Evolutionary conservation across 2,797 vertebrate species (phyloP), one percentile per base, ranked within the genome.

Genomic region (Sebastes itinus): DNA sequence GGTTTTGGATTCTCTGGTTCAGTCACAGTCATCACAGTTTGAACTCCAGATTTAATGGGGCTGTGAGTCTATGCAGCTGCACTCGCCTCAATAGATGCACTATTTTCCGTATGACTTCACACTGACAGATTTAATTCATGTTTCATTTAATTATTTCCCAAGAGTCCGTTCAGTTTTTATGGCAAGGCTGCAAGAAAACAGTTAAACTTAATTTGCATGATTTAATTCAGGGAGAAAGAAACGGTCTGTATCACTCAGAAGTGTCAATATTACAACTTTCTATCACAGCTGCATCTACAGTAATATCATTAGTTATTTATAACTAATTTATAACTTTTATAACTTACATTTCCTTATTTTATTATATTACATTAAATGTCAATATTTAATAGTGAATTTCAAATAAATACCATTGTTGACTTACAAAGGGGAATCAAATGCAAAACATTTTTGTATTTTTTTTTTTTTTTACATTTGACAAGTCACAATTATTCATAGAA

Each of bases 81-180:
- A 54, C 22, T 55, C 14, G 72, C 71, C 54, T 76, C 54, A 58
- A 32, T 28, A 33, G 25, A 60, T 5, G 7, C 54, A 16, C 3
- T 22, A 13, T 72, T 82, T 81, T 80, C 52, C 62, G 72, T 68
- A 14, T 75, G 74, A 82, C 63, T 74, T 75, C 58, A 75, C 70
- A 54, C 14, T 35, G 33, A 49, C 28, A 46, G 13, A 77, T 54
- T 35, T 60, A 22, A 68, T 66, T 68, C 13, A 72, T 63, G 35
- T 58, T 80, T 64, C 27, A 72, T 72, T 77, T 72, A 62, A 63
- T 64, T 12, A 75, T 72, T 75, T 61, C 55, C 56, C 60, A 14
- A 13, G 46, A 61, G 78, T 32, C 35, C 1, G 1, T 56, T 64
- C 28, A 8, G n/a, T 18, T 66, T 49, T 23, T 55, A 52, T 46